Percentiles rank a stretch among this genome's conserved stretches.
Evolutionary conservation across 2,797 vertebrate genomes (phyloP).

Genomic region (Thaleichthys pacificus): DNA sequence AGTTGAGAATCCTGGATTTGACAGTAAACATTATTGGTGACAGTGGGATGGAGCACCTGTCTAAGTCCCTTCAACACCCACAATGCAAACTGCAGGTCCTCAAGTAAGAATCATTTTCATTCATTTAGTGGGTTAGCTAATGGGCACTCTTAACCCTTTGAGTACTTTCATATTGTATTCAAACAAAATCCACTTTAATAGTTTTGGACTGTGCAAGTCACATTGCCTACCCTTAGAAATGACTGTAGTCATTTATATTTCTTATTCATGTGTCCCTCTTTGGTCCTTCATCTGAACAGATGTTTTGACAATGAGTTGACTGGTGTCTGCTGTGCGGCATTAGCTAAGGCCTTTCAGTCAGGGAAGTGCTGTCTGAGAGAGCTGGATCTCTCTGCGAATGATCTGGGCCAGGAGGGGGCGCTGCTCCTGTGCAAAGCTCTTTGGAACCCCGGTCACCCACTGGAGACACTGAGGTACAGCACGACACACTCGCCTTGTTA

Average conservation of each 20-base stretch:
- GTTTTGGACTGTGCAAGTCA: neutral
- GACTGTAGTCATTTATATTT: neutral
- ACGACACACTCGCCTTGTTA: accelerated
- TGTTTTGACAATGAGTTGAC: slow-evolving; percentile 70
- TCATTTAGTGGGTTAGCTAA: neutral
- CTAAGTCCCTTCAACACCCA: slow-evolving; percentile 71
- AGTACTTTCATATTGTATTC: neutral
- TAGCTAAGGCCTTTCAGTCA: slow-evolving; percentile 68
- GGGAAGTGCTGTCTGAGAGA: slow-evolving; percentile 70
- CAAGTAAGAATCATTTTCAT: slow-evolving; percentile 38
- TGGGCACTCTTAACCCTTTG: no score
- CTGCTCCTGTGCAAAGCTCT: slow-evolving; percentile 77
- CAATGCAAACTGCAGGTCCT: slow-evolving; percentile 65
- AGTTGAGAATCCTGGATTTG: slow-evolving; percentile 74
- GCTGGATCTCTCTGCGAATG: slow-evolving; percentile 82
- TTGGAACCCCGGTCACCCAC: slow-evolving; percentile 58
- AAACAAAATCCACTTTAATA: no score
- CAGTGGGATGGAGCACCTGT: slow-evolving; percentile 66
- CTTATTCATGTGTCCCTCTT: neutral
- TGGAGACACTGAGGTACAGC: slow-evolving; percentile 70
- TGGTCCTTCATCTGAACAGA: slow-evolving; percentile 53
- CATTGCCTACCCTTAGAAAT: neutral
- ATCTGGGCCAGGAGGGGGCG: slow-evolving; percentile 73
- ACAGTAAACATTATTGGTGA: slow-evolving; percentile 68
- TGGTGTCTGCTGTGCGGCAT: slow-evolving; percentile 59